Conservation (phyloP, 2,888 invertebrate species). For the Drosophila lutescens region DNA sequence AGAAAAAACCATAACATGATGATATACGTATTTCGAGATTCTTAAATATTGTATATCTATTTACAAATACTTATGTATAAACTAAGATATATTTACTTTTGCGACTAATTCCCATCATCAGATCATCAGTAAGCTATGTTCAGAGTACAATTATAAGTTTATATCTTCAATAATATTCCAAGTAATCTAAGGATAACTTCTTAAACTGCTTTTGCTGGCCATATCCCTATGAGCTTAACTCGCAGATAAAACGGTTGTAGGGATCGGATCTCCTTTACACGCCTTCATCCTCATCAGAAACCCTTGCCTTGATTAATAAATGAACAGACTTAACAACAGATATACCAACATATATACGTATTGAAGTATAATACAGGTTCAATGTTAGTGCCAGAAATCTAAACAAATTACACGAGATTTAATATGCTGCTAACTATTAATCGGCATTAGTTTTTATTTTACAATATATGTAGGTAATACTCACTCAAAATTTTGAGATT, state of each 20-base stretch:
- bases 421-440: slow-evolving; percentile 28
- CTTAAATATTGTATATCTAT: background rate
- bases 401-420: slow-evolving; percentile 25
- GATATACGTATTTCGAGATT: slow-evolving; percentile 3
- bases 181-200: slow-evolving; percentile 8
- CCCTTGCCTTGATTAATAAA: slow-evolving; percentile 26
- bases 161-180: slow-evolving; percentile 35
- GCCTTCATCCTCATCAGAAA: slow-evolving; percentile 6
- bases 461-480: background rate
- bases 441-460: slow-evolving; percentile 6
- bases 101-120: slow-evolving; percentile 8
- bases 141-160: background rate
- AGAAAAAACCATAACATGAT: background rate
- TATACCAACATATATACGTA: slow-evolving; percentile 41
- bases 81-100: slow-evolving; percentile 12
- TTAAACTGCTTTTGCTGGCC: slow-evolving; percentile 25
- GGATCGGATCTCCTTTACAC: background rate
- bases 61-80: slow-evolving; percentile 1
- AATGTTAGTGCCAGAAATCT: slow-evolving; percentile 60
- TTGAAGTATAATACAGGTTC: slow-evolving; percentile 43
- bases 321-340: slow-evolving; percentile 35
- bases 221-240: slow-evolving; percentile 29
- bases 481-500: background rate
- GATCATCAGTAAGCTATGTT: background rate
- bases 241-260: slow-evolving; percentile 17